These are phyloP conservation scores for Phalacrocorax brasilianus DNA, from an alignment of 2,113 vertebrate genomes.

Conservation along the genomic window DNA sequence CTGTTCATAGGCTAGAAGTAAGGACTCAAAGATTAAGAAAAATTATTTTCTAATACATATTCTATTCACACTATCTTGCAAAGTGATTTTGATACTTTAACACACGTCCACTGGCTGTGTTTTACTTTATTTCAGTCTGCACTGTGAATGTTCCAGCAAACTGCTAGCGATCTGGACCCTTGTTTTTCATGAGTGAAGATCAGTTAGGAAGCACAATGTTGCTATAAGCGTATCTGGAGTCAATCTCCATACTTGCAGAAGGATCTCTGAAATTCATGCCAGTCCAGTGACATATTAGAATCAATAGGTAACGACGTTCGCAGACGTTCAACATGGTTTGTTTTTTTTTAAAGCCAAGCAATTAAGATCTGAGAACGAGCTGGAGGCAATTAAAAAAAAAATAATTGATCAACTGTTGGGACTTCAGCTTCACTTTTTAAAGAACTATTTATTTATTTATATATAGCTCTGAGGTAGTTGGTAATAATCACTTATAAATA, in stretches of 20 bases:
- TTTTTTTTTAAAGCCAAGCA: not conserved
- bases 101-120: fast-evolving
- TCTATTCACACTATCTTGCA: not conserved
- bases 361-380: not conserved
- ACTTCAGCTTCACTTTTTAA: not conserved
- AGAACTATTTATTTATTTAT: not conserved
- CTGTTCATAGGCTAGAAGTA: not conserved
- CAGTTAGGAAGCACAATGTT: not conserved
- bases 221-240: not conserved
- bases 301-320: not conserved
- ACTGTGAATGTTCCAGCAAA: not conserved
- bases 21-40: not conserved
- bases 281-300: not conserved
- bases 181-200: not conserved
- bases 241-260: not conserved
- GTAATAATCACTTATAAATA: not conserved
- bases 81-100: not conserved
- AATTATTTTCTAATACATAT: not conserved
- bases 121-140: not conserved
- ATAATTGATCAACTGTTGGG: not conserved
- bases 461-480: not conserved
- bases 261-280: not conserved
- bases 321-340: not conserved
- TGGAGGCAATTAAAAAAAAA: not conserved
- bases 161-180: not conserved